These are phyloP conservation scores for Abrostola triplasia DNA, from an alignment of 2,888 invertebrate species.

Conservation along the genomic window DNA sequence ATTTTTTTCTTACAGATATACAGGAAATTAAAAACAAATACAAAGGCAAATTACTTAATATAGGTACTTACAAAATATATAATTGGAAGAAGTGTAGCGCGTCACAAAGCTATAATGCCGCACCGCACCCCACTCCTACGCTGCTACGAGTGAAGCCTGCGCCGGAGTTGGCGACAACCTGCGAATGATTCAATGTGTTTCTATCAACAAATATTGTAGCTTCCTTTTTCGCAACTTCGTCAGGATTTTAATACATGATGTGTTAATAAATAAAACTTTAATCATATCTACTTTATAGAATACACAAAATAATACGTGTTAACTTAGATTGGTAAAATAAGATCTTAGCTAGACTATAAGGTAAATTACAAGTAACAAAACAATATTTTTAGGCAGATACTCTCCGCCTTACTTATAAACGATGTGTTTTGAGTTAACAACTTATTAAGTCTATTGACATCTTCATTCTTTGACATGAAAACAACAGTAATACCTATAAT, in stretches of 20 bases:
- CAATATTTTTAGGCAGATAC: too few species aligned
- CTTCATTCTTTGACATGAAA: too few species aligned
- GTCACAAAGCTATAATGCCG: slow-evolving; percentile 11
- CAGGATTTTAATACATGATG: too few species aligned
- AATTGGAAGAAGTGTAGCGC: not conserved
- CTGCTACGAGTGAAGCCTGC: slow-evolving; percentile 9
- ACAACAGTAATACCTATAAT: too few species aligned
- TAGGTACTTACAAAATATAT: slow-evolving; percentile 12
- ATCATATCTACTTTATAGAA: not conserved
- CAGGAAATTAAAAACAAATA: not conserved
- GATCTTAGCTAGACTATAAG: too few species aligned
- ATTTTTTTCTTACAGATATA: not conserved
- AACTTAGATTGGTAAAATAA: too few species aligned
- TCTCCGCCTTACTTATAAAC: too few species aligned
- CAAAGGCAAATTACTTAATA: not conserved
- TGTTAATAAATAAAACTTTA: not conserved
- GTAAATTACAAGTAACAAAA: not conserved
- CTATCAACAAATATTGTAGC: slow-evolving; percentile 1
- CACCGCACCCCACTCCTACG: slow-evolving; percentile 4
- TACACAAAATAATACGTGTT: not conserved
- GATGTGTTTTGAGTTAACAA: too few species aligned
- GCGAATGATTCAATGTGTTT: slow-evolving; percentile 20
- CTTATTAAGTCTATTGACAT: too few species aligned
- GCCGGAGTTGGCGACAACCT: slow-evolving; percentile 23
- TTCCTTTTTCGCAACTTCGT: too few species aligned